Base-by-base conservation (phyloP, 1,140 invertebrate genomes). In the Pteromalus puparum region DNA sequence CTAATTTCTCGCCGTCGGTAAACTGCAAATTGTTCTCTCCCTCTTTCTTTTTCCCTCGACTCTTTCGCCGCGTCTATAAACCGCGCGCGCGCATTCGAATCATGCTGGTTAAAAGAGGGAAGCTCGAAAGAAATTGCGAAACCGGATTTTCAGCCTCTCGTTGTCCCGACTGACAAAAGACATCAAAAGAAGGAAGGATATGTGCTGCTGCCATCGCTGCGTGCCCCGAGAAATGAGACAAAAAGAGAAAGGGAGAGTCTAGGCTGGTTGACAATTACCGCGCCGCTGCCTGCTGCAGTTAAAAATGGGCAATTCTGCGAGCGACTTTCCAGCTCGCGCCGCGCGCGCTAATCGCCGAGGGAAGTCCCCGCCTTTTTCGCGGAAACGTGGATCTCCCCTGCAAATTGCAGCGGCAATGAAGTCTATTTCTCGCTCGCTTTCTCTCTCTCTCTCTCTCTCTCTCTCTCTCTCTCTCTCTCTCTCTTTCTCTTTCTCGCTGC, bases 341-440 rank as follows among this genome's bases (percentile, higher is more conserved):
- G 18, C 7, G 53, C 67, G 67, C 67, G 67, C 67, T 70, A 70
- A 70, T 70, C 67, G 67, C 67, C 26, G 6, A 26, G 26, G 28
- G 24, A 70, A 28, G 12, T 26, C 10, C 13, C 26, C 67, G 10
- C 67, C 28, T 30, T 70, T 70, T 65, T 68, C 73, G 26, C 30
- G 77, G 79, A 83, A 79, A 80, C 76, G 77, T 86, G 72, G 70
- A 80, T 81, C 34, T 86, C 82, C 86, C 82, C 86, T 87, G 87
- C 85, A 88, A 88, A 88, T 89, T 88, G 34, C 77, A 30, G 65
- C 30, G 30, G 30, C 84, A 88, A 87, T 88, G 86, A 88, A 86
- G 84, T 83, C 67, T 80, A 46, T 70, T 80, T 70, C 67, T 80
- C 84, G 68, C 48, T 78, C 46, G 12, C 76, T 78, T 30, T 65